Evolutionary conservation across 2,888 invertebrate species (phyloP), one percentile per base, ranked within the genome.

Genomic region (Agriopis marginaria): DNA sequence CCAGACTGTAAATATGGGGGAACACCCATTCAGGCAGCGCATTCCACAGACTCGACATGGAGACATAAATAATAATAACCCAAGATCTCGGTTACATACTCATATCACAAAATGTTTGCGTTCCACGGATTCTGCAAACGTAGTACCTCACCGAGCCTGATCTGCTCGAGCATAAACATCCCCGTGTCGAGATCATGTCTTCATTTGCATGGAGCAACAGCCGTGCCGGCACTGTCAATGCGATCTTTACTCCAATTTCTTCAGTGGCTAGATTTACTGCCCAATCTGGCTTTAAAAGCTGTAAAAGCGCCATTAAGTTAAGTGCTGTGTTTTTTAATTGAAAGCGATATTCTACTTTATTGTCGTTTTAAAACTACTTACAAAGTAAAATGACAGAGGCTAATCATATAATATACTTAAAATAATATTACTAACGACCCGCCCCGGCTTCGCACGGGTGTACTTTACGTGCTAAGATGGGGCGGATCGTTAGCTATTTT

Each of bases 121-220:
- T 40, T 42, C 14, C 17, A 11, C 32, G 11, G 10, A 60, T n/a
- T 47, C 32, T 14, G 49, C 10, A 39, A 49, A 14, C 40, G 14
- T 39, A 49, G 39, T 39, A 32, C 32, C n/a, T 47, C 14, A 10
- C 32, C n/a, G n/a, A n/a, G n/a, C 39, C 58, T 59, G n/a, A 32
- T 56, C 42, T 59, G 77, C 76, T 77, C 76, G 80, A 82, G 80
- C 85, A 87, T 89, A 88, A 91, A 91, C 89, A 89, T 86, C 82
- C 82, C 84, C 78, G 81, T 84, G 87, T 84, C 83, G 86, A 83
- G 85, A 81, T 87, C 89, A 87, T 89, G 90, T 89, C 90, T 88
- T 89, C 88, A 92, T 93, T 93, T 92, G 88, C 92, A 93, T 53
- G 44, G 51, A 82, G 81, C 77, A 78, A 77, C 85, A 79, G 75